Base-by-base conservation (phyloP, 2,888 invertebrate genomes). In the Pegoplata infirma region DNA sequence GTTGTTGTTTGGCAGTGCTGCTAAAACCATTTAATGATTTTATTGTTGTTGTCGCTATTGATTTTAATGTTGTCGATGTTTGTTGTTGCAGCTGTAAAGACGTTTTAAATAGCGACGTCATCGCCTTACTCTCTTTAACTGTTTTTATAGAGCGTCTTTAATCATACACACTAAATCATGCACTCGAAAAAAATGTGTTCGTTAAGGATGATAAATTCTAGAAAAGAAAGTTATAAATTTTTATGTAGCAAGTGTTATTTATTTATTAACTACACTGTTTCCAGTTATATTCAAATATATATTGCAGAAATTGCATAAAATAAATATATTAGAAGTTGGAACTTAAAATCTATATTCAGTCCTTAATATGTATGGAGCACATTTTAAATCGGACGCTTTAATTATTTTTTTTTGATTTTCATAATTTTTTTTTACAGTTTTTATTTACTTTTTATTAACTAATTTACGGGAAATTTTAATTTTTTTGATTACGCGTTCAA, bases 1-100 rank as follows among this genome's bases (percentile, higher is more conserved):
- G 49, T 19, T 32, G 47, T 25, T 58, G 21, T 49, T 63, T 71
- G 79, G 79, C 79, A 79, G 79, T 79, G 79, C 71, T 79, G 79
- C 71, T 79, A 63, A 56, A 58, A 61, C 23, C 25, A 51, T 79
- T 55, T 44, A 79, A 58, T 75, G 79, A 67, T 47, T 21, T 49
- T 56, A 67, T 51, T 63, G 75, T 72, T 56, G 75, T 75, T 21
- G 75, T 32, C 3, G 66, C 69, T 74, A 75, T 44, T 25, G 79
- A 36, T 44, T 79, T 61, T 56, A 75, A 36, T 63, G 71, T 58
- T 23, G 36, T 69, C 12, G 69, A 51, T 51, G 69, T 59, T 21
- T 14, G 56, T 47, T 55, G 32, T 51, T 77, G 47, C 25, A 23
- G 8, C n/a, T 40, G 36, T 69, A 68, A 46, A 17, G 74, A 58